Base-by-base conservation (phyloP, 2,888 invertebrate species). In the Cryptosula pallasiana region DNA sequence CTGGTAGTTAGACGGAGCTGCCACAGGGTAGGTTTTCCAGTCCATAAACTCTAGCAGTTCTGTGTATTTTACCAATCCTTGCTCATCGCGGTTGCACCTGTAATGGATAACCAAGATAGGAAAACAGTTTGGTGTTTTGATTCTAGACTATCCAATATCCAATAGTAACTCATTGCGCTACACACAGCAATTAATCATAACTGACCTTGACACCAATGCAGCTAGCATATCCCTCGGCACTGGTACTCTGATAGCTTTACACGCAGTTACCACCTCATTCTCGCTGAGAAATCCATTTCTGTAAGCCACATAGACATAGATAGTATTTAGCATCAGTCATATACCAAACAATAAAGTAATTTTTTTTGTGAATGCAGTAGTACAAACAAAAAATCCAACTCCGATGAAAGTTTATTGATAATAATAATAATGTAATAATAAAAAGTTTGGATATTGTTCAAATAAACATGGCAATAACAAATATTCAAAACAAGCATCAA, bases 21-120 rank as follows among this genome's bases (percentile, higher is more conserved):
- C 77, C 23, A 79, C 79, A 0, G 83, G 83, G 74, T 74, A 74
- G 75, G 82, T 81, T 1, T 81, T 75, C 84, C 84, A 84, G 80
- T 84, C 82, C 73, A 83, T 77, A 35, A 76, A 73, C 55, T 77
- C 73, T 27, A 83, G 74, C 20, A 83, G 77, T 25, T 78, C 77
- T 3, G 71, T 74, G 73, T 83, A 84, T 5, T 75, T 70, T 16
- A 83, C 75, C 35, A 74, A 74, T 27, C 80, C 79, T 35, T 76
- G 74, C 34, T 80, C 79, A 69, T 78, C 76, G 13, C 74, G 73
- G 23, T 74, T 72, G 25, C 77, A 75, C 55, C 80, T 80, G 75
- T 16, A 76, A 32, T 25, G 5, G 20, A 45, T 5, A 5, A 45
- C 5, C 20, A 45, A 45, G 45, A 13, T 45, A 45, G 20, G 45